Conservation (phyloP, 2,113 vertebrate species). For the Melanostigma gelatinosum region DNA sequence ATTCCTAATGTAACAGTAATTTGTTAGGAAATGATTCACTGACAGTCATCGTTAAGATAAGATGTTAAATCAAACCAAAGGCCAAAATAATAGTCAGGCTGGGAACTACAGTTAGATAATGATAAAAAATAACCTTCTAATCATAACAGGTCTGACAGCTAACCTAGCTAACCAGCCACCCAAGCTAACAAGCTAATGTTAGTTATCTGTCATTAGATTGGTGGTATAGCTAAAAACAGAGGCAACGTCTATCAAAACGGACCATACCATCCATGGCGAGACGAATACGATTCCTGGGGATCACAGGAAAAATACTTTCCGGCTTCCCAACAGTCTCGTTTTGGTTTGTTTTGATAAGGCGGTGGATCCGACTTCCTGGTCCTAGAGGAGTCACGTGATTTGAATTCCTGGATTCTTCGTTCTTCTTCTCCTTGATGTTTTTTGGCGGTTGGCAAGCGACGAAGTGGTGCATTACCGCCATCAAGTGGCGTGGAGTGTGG, state of each 20-base stretch:
- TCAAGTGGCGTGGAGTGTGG: not conserved
- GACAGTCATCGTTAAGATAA: not conserved
- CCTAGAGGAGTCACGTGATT: constrained; percentile 23
- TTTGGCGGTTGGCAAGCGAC: not conserved
- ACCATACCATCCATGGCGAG: constrained; percentile 71
- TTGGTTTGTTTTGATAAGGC: constrained; percentile 56
- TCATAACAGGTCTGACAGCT: constrained; percentile 34
- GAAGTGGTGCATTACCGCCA: not conserved
- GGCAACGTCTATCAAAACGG: rapidly evolving
- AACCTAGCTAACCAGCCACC: constrained; percentile 16
- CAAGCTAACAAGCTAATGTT: constrained; percentile 58
- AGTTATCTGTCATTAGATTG: not conserved
- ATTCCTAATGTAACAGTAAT: not conserved
- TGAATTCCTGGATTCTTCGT: not conserved
- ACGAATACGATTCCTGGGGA: not conserved
- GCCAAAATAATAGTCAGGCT: not conserved
- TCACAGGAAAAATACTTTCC: not conserved
- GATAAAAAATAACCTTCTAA: not conserved
- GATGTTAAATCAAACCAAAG: not conserved
- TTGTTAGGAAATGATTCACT: not conserved
- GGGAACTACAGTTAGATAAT: not conserved
- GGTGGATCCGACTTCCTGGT: constrained; percentile 59
- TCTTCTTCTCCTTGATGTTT: not conserved
- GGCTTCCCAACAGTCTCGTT: not conserved
- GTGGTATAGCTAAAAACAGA: rapidly evolving